Conservation (phyloP, 2,888 invertebrate genomes). For the Eupithecia tripunctaria region DNA sequence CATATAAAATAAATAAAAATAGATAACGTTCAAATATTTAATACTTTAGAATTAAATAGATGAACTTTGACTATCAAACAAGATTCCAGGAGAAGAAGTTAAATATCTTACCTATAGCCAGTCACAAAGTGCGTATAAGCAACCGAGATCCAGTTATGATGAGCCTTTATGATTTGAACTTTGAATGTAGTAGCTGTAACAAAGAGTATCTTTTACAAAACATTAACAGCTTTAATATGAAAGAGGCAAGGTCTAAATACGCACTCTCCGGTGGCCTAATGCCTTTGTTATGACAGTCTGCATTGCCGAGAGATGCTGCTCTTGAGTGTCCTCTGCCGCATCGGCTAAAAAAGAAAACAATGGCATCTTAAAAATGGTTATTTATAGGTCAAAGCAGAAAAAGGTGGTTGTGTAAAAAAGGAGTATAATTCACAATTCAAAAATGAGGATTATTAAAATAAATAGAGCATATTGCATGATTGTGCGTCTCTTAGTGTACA, state of each 20-base stretch:
- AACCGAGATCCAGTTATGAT: conserved; percentile 99
- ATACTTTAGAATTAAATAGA: not conserved
- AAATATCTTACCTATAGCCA: conserved; percentile 88
- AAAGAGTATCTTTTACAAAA: conserved; percentile 41
- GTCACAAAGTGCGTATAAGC: conserved; percentile 98
- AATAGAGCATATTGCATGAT: too few species aligned
- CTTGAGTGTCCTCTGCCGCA: conserved; percentile 89
- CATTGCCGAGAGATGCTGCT: conserved; percentile 90
- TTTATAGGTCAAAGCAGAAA: not conserved
- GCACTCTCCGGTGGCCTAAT: conserved; percentile 76
- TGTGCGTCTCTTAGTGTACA: too few species aligned
- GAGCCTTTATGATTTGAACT: conserved; percentile 97
- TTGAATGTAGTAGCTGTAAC: conserved; percentile 87
- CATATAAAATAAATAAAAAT: too few species aligned
- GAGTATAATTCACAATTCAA: too few species aligned
- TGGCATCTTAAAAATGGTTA: not conserved
- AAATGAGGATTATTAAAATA: too few species aligned
- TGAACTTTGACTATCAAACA: not conserved
- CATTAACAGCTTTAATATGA: conserved; percentile 10
- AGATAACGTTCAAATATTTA: too few species aligned
- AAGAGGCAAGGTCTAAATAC: conserved; percentile 42
- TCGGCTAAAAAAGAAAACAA: conserved; percentile 58
- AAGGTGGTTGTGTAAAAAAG: too few species aligned
- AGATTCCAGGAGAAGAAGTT: not conserved
- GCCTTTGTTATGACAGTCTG: conserved; percentile 77